phyloP scores from a whole-genome alignment of 2,113 vertebrate species.

The Papio anubis region DNA sequence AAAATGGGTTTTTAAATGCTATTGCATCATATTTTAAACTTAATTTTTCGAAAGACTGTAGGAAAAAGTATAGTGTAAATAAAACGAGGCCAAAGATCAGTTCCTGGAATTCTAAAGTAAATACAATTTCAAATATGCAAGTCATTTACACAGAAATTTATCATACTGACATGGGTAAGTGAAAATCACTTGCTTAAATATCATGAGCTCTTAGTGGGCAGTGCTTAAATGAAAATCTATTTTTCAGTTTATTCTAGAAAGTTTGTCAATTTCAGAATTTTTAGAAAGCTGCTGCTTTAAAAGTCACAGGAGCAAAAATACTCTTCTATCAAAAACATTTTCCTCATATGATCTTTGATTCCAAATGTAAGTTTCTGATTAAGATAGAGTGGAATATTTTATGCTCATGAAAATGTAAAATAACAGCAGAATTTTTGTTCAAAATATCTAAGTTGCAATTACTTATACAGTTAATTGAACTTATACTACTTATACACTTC shows the following conservation, averaged over 20 bases:
- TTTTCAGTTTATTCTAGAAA: constrained; percentile 63
- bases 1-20: background rate
- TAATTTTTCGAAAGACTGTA: background rate
- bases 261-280: constrained; percentile 36
- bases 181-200: constrained; percentile 60
- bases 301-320: background rate
- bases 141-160: constrained; percentile 67
- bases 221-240: constrained; percentile 65
- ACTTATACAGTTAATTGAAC: background rate
- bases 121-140: constrained; percentile 47
- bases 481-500: background rate
- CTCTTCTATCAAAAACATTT: background rate
- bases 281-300: background rate
- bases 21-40: background rate
- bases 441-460: constrained; percentile 22
- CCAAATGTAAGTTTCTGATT: constrained; percentile 23
- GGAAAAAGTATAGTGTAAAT: background rate
- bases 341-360: background rate
- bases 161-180: constrained; percentile 16
- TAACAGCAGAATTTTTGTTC: constrained; percentile 16
- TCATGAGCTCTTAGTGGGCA: constrained; percentile 60
- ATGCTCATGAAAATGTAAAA: background rate
- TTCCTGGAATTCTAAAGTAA: constrained; percentile 53
- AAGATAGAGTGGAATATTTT: background rate
- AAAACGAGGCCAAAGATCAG: constrained; percentile 15